A percentile compares a stretch with the other conserved stretches of the same genome.
Evolutionary conservation across 2,797 vertebrate species (phyloP).

Genomic region (Spheniscus humboldti): DNA sequence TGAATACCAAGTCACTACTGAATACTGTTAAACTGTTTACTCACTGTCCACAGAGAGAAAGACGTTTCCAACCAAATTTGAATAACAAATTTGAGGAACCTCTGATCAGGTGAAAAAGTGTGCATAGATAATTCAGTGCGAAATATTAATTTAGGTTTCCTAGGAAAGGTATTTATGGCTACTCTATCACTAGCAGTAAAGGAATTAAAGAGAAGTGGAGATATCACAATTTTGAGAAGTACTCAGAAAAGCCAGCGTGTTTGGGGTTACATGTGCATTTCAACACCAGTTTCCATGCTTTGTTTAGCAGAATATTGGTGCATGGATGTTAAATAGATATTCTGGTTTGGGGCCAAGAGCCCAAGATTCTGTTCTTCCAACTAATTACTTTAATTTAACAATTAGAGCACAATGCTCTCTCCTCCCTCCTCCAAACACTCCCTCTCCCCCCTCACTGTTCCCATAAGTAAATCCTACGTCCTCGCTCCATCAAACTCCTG

Average conservation of each 20-base stretch:
- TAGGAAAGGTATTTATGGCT: not conserved
- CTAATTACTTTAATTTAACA: conserved; percentile 32
- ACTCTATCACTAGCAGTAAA: not conserved
- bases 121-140: not conserved
- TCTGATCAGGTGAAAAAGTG: not conserved
- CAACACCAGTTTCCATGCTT: not conserved
- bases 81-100: not conserved
- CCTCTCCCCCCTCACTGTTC: not conserved
- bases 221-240: not conserved
- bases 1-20: not conserved
- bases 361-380: not conserved
- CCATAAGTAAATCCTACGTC: not conserved
- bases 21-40: not conserved
- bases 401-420: not conserved
- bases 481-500: not conserved
- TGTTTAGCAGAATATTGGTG: conserved; percentile 11
- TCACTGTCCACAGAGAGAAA: not conserved
- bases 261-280: not conserved
- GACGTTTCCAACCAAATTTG: not conserved
- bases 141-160: not conserved
- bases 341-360: conserved; percentile 4
- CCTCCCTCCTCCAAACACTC: not conserved
- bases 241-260: not conserved
- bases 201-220: not conserved
- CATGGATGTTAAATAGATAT: conserved; percentile 32